These are phyloP conservation scores for Lacanobia oleracea DNA, from an alignment of 2,888 invertebrate species.

Conservation along the genomic window DNA sequence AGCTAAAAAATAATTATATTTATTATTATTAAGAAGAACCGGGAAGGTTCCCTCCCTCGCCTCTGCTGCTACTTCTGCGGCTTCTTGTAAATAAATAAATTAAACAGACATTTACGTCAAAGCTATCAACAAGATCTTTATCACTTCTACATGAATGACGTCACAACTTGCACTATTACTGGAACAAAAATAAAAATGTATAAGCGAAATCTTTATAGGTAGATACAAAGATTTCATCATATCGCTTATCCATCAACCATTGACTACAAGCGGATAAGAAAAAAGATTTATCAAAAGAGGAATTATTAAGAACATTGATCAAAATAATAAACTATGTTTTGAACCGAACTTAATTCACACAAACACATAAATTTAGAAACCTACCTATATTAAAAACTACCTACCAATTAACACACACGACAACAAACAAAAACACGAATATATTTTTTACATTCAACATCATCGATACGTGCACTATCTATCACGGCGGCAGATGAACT, in stretches of 20 bases:
- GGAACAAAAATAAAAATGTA: no score
- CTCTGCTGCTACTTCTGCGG: no score
- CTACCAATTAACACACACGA: conserved; percentile 55
- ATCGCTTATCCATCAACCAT: background rate
- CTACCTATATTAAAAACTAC: background rate
- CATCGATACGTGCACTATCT: conserved; percentile 7
- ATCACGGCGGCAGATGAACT: conserved; percentile 47
- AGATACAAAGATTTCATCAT: no score
- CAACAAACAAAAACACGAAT: conserved; percentile 50
- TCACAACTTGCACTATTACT: background rate
- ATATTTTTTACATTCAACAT: conserved; percentile 42
- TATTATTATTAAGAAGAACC: no score
- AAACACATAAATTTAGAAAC: background rate
- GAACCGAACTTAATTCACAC: background rate
- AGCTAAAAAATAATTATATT: conserved; percentile 1
- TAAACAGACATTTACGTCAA: no score
- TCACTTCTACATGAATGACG: background rate
- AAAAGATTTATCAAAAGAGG: background rate
- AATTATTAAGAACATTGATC: background rate
- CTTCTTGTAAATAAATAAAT: no score
- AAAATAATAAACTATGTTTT: background rate
- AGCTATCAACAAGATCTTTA: background rate
- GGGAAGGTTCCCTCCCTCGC: no score
- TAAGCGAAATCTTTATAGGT: no score
- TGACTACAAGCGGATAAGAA: background rate